phyloP scores from a whole-genome alignment of 1,140 invertebrate species.

The Pectinophora gossypiella region DNA sequence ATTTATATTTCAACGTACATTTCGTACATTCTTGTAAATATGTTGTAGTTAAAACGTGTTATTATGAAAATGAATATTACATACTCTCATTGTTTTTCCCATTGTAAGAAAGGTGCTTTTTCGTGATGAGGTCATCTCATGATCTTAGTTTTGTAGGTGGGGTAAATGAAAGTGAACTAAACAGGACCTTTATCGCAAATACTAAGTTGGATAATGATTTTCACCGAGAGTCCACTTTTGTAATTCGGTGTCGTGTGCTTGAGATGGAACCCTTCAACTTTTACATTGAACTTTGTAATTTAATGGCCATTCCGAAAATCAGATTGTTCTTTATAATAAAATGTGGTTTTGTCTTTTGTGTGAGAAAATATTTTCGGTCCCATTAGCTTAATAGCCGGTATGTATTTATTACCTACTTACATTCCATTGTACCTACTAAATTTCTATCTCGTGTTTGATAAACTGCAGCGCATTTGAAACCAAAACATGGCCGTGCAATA shows the following conservation, averaged over 20 bases:
- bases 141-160: neutral
- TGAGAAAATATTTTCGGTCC: too few relatives aligned
- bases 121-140: neutral
- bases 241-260: neutral
- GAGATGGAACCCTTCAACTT: neutral
- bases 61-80: too few relatives aligned
- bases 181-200: neutral
- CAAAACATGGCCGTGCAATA: too few relatives aligned
- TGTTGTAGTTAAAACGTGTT: neutral
- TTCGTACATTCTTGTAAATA: too few relatives aligned
- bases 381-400: too few relatives aligned
- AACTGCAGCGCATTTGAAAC: too few relatives aligned
- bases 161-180: neutral
- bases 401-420: too few relatives aligned
- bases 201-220: slow-evolving; percentile 1
- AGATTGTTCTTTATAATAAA: neutral
- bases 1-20: too few relatives aligned
- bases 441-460: too few relatives aligned
- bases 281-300: neutral
- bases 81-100: too few relatives aligned
- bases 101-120: neutral
- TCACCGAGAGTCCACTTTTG: neutral
- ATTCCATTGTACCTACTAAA: too few relatives aligned
- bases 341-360: too few relatives aligned
- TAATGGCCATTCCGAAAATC: neutral